Base-by-base conservation (phyloP, 2,888 invertebrate species). In the Sisyra terminalis region DNA sequence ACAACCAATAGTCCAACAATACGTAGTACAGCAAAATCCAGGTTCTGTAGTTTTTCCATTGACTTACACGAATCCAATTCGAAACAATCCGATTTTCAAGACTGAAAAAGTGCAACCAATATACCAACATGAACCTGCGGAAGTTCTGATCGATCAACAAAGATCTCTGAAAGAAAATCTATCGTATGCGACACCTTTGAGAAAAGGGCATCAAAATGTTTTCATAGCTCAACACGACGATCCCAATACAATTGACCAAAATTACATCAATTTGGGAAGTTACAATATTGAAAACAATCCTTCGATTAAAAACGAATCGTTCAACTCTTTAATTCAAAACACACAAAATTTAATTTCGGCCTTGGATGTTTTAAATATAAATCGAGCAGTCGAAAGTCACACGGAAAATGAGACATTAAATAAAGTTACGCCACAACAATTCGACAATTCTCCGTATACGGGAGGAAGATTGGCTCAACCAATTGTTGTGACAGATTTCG, bases 311-410 rank as follows among this genome's bases (percentile, higher is more conserved):
- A 11, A 34, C 15, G n/a, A 31, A 17, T 38, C 16, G 9, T 17
- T 17, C 11, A 18, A 13, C 3, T 70, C 63, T 50, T 56, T 75
- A 32, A 70, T 73, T 10, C 69, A 69, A 34, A 70, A 66, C 2
- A 73, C 73, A 1, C 70, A 69, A 53, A 70, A 75, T 55, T 57
- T 76, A 8, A 70, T 79, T 45, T 65, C 72, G 0, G 73, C 73
- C 46, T 70, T 75, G 51, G 78, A 78, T 55, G 65, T 79, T 7
- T 50, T 76, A 8, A 69, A 67, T 52, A 78, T 79, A 1, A 79
- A 79, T 52, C 58, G 58, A n/a, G 67, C 67, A 1, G 57, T 61
- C 5, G 58, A 58, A 31, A 50, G 44, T 34, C 47, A 44, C 16
- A 17, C 44, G 5, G 37, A 37, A 16, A 42, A 44, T 35, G 44